Conservation (phyloP, 2,113 vertebrate genomes). For the Burhinus oedicnemus region DNA sequence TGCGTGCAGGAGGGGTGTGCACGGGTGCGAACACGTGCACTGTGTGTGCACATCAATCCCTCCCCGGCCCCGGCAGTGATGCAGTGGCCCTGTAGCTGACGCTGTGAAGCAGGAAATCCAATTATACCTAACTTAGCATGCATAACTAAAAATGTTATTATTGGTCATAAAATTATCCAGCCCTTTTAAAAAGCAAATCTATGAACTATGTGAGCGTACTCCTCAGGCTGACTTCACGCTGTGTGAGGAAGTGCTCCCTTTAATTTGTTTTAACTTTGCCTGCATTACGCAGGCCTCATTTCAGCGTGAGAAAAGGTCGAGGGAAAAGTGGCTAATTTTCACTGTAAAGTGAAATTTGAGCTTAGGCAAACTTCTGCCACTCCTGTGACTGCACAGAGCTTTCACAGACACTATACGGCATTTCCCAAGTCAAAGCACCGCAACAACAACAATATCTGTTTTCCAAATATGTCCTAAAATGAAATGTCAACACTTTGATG, state of each 20-base stretch:
- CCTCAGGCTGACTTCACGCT: neutral
- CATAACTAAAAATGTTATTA: slow-evolving; percentile 43
- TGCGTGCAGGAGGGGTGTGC: neutral
- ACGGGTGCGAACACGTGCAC: neutral
- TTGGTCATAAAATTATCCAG: slow-evolving; percentile 51
- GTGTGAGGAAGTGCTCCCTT: neutral
- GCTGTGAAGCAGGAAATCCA: slow-evolving; percentile 8
- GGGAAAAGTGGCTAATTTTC: neutral
- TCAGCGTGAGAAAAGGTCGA: neutral
- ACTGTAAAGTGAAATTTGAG: neutral
- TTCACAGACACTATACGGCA: neutral
- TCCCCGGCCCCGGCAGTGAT: neutral
- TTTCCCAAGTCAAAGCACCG: neutral
- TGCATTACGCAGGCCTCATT: neutral
- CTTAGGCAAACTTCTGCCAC: neutral
- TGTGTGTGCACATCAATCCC: neutral
- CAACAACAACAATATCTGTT: neutral
- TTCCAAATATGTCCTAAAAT: slow-evolving; percentile 14
- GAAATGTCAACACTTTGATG: slow-evolving; percentile 31
- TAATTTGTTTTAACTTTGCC: slow-evolving; percentile 4
- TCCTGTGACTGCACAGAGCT: neutral
- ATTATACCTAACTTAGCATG: slow-evolving; percentile 11
- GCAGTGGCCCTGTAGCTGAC: neutral
- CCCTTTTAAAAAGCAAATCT: slow-evolving; percentile 11
- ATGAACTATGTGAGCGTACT: neutral